phyloP scores from a whole-genome alignment of 2,113 vertebrate genomes.

The Corythornis vintsioides region DNA sequence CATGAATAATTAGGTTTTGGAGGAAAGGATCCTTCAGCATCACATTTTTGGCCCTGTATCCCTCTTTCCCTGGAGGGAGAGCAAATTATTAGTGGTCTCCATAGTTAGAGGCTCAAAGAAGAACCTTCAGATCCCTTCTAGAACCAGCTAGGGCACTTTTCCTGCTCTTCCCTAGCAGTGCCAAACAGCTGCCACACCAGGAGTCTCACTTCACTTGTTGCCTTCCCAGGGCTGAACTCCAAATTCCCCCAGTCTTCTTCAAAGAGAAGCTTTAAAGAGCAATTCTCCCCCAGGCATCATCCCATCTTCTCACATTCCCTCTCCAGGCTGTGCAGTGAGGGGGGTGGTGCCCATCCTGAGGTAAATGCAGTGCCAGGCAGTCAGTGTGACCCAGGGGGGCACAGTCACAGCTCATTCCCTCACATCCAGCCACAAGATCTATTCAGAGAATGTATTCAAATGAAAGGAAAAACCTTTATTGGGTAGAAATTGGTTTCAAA shows the following conservation, averaged over 20 bases:
- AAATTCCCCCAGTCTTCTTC: background rate
- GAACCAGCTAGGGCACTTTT: background rate
- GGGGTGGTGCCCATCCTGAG: background rate
- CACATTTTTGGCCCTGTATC: background rate
- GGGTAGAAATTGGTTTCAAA: slow-evolving; percentile 5
- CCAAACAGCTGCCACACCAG: background rate
- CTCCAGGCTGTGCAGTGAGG: background rate
- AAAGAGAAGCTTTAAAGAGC: background rate
- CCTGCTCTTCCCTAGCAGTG: background rate
- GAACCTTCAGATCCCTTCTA: background rate
- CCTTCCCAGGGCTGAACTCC: background rate
- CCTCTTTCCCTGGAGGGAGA: background rate
- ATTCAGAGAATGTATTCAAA: background rate
- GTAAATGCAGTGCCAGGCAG: background rate
- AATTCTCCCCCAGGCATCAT: background rate
- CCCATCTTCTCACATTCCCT: background rate
- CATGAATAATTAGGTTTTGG: background rate
- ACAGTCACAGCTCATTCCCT: background rate
- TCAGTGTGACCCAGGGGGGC: background rate
- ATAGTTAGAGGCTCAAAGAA: background rate
- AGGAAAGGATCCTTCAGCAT: background rate
- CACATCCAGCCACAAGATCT: background rate
- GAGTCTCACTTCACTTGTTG: background rate
- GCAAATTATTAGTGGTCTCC: background rate
- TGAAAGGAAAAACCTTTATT: background rate